A percentile compares a stretch with the other conserved stretches of the same genome.
Evolutionary conservation across 2,888 invertebrate genomes (phyloP).

Genomic region (Lasioglossum figueresi): DNA sequence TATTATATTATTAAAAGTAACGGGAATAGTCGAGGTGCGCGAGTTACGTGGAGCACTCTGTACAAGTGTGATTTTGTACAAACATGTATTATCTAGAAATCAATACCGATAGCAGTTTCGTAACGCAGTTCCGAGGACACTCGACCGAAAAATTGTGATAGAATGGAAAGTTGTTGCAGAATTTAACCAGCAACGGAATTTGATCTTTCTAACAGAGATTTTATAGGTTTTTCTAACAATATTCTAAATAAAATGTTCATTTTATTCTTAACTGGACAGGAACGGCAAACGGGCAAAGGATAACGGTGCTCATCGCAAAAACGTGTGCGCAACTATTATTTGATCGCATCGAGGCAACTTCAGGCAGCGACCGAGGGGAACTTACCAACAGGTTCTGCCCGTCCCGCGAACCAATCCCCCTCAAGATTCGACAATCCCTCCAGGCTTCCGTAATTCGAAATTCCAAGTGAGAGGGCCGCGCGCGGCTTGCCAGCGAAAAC

Average conservation of each 20-base stretch:
- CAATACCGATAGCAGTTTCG: not conserved
- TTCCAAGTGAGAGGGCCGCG: conserved; percentile 49
- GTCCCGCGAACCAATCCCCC: conserved; percentile 42
- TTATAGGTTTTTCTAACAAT: no score
- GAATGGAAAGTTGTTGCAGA: not conserved
- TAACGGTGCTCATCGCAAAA: not conserved
- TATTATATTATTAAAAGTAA: no score
- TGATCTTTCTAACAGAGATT: not conserved
- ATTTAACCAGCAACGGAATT: not conserved
- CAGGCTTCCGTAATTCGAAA: conserved; percentile 47
- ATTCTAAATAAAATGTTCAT: not conserved
- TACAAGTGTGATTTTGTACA: no score
- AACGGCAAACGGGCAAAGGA: not conserved
- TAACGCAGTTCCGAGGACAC: not conserved
- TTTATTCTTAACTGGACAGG: not conserved
- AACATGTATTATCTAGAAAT: not conserved
- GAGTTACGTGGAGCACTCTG: no score
- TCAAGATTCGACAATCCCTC: conserved; percentile 54
- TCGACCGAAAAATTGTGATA: not conserved
- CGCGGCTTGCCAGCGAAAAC: not conserved
- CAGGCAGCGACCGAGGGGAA: conserved; percentile 37
- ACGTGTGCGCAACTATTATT: conserved; percentile 12
- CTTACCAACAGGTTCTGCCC: conserved; percentile 20
- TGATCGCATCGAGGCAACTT: conserved; percentile 55
- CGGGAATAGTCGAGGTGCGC: no score